A percentile compares a stretch with the other conserved stretches of the same genome.
These are phyloP conservation scores for Phymanthus crucifer DNA, from an alignment of 92 coral and sea anemone genomes.

Conservation along the genomic window DNA sequence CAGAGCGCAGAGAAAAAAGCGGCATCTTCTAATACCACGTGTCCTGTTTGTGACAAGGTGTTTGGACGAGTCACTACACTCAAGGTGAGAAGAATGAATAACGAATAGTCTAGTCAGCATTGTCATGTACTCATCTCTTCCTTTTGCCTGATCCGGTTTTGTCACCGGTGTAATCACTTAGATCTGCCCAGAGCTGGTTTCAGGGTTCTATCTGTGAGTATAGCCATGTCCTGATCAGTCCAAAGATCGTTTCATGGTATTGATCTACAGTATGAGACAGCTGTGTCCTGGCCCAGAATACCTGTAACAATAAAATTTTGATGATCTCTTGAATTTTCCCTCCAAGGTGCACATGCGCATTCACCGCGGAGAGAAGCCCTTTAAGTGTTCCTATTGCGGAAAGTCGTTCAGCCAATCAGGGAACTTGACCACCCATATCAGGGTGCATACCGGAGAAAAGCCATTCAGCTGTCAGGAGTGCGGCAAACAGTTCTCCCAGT, in stretches of 20 bases:
- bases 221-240: too few species aligned
- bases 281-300: not conserved
- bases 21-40: not conserved
- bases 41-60: not conserved
- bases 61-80: not conserved
- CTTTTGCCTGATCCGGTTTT: too few species aligned
- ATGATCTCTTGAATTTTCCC: not conserved
- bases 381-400: constrained; percentile 42
- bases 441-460: constrained; percentile 56
- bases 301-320: not conserved
- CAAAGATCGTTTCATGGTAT: too few species aligned
- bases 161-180: not conserved
- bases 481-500: constrained; percentile 42
- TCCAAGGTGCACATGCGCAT: constrained; percentile 60
- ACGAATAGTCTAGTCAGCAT: too few species aligned
- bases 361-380: constrained; percentile 59
- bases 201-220: too few species aligned
- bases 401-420: constrained; percentile 60
- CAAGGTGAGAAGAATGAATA: not conserved
- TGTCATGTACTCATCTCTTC: too few species aligned
- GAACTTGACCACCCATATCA: constrained; percentile 40
- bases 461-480: constrained; percentile 44
- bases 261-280: too few species aligned
- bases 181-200: too few species aligned
- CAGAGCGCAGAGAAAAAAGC: not conserved